A percentile compares a stretch with the other conserved stretches of the same genome.
Evolutionary conservation across 2,888 invertebrate species (phyloP).

Genomic region (Dorcus hopei): DNA sequence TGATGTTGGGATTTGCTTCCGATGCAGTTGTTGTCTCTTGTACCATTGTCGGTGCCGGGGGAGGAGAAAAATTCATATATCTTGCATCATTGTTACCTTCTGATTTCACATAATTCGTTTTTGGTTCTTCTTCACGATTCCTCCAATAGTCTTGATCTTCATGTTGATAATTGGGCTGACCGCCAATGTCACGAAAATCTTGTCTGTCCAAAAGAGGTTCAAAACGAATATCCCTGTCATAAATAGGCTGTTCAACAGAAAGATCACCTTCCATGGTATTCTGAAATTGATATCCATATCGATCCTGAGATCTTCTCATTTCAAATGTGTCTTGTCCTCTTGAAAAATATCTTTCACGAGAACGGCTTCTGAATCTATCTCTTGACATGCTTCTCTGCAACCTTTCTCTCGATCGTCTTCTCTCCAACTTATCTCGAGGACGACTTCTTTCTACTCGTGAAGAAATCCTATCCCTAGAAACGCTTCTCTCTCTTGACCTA

Average conservation of each 20-base stretch:
- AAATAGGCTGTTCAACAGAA: neutral
- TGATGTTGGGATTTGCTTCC: slow-evolving; percentile 8
- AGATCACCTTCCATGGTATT: neutral
- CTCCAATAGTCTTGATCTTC: neutral
- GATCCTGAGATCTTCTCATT: neutral
- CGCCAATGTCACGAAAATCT: neutral
- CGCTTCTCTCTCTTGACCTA: slow-evolving; percentile 7
- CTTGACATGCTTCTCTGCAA: neutral
- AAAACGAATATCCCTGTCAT: neutral
- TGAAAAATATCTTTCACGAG: neutral
- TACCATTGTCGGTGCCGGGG: too few species aligned
- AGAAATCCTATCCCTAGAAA: slow-evolving; percentile 1
- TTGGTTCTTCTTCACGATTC: neutral
- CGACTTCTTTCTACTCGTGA: neutral
- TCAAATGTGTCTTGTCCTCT: neutral
- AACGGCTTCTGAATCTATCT: neutral
- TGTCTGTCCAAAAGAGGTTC: neutral
- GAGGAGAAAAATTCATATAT: neutral
- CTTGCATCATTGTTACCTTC: neutral
- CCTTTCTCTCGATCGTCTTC: neutral
- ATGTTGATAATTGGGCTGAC: too few species aligned
- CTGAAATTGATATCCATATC: neutral
- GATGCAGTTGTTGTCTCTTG: too few species aligned
- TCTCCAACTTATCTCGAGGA: neutral
- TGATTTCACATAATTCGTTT: too few species aligned